Percentiles rank a stretch among this genome's conserved stretches.
Evolutionary conservation across 2,888 invertebrate genomes (phyloP).

Genomic region (Megaustenia siamemsis): DNA sequence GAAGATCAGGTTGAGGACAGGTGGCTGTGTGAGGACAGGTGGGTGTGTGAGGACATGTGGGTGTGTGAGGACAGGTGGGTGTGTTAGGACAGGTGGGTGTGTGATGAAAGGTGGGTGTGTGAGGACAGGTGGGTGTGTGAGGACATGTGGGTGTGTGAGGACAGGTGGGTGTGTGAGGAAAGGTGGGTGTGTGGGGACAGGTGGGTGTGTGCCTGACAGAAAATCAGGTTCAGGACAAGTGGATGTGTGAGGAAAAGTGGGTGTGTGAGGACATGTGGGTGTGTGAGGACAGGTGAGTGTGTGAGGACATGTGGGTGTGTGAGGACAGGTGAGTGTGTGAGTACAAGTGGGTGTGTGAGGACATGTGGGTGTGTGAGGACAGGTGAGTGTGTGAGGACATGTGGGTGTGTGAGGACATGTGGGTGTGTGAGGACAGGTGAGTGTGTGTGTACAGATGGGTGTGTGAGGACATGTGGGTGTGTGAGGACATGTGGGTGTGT

Average conservation of each 20-base stretch:
- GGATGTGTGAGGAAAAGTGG: neutral
- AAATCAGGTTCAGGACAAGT: neutral
- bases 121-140: too few species aligned
- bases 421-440: neutral
- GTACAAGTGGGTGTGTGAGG: neutral
- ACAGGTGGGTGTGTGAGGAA: too few species aligned
- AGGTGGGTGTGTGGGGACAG: slow-evolving; percentile 1
- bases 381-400: neutral
- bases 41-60: too few species aligned
- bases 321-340: neutral
- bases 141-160: too few species aligned
- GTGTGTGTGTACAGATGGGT: neutral
- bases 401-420: neutral
- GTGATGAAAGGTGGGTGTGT: too few species aligned
- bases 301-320: neutral
- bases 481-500: too few species aligned
- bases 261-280: neutral
- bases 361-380: neutral
- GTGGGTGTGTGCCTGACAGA: neutral
- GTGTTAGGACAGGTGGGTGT: too few species aligned
- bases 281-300: neutral
- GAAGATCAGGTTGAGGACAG: too few species aligned
- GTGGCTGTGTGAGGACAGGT: slow-evolving; percentile 84
- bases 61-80: too few species aligned
- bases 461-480: too few species aligned